Conservation (phyloP, 2,888 invertebrate genomes). For the Thymelicus acteon region DNA sequence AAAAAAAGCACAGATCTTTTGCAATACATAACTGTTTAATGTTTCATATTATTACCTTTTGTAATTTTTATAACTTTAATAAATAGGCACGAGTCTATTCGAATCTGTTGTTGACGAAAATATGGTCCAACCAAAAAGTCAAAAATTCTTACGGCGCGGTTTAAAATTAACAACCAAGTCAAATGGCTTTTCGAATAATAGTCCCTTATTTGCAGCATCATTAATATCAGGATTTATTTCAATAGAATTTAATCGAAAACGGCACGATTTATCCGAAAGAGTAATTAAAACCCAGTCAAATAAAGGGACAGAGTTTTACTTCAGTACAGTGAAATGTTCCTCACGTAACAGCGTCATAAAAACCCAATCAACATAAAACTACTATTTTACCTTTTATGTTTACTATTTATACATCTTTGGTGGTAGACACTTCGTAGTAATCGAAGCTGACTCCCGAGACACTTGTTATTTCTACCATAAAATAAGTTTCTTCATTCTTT, state of each 20-base stretch:
- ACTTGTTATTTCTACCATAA: neutral
- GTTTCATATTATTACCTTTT: too few species aligned
- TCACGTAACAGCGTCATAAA: neutral
- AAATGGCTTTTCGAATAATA: neutral
- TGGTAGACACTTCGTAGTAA: neutral
- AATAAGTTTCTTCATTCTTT: neutral
- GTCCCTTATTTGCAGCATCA: neutral
- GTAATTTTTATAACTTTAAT: too few species aligned
- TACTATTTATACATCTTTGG: neutral
- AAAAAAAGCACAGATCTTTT: too few species aligned
- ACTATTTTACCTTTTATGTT: neutral
- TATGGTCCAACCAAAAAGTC: too few species aligned
- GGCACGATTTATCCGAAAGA: neutral
- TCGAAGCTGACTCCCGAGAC: neutral
- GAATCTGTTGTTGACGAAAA: too few species aligned
- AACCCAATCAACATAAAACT: constrained; percentile 14
- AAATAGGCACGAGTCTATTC: too few species aligned
- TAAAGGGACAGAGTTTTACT: neutral
- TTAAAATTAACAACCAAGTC: too few species aligned
- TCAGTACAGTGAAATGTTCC: neutral
- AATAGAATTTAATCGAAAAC: constrained; percentile 1
- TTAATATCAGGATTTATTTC: neutral
- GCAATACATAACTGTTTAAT: too few species aligned
- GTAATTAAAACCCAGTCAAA: constrained; percentile 3
- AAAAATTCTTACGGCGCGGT: too few species aligned